Percentiles rank a stretch among this genome's conserved stretches.
Conservation (phyloP, 2,797 vertebrate species). For the Acanthopagrus latus region DNA sequence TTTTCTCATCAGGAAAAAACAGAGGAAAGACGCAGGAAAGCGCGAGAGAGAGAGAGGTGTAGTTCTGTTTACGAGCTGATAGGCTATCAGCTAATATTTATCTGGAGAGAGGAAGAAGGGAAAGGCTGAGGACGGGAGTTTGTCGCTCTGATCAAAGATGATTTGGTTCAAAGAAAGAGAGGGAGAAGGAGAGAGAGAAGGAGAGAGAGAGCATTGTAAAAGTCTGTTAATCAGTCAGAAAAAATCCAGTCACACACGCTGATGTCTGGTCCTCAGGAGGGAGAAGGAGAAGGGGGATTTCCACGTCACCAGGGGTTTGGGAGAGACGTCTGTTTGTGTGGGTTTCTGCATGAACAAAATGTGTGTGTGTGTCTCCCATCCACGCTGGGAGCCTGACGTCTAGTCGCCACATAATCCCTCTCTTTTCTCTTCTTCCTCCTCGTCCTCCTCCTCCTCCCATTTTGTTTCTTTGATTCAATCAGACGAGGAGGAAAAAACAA, state of each 20-base stretch:
- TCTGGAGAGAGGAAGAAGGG: constrained; percentile 49
- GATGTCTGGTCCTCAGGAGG: constrained; percentile 28
- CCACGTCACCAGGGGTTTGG: constrained; percentile 56
- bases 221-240: constrained; percentile 67
- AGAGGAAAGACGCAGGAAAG: constrained; percentile 21
- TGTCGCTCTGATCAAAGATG: constrained; percentile 69
- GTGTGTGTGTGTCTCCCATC: constrained; percentile 22
- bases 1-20: constrained; percentile 72
- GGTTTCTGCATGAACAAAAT: constrained; percentile 60
- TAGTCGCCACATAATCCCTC: constrained; percentile 57
- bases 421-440: constrained; percentile 29
- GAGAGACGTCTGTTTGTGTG: constrained; percentile 64
- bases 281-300: constrained; percentile 62
- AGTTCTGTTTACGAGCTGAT: constrained; percentile 48
- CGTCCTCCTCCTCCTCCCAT: background rate
- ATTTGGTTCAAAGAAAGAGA: constrained; percentile 32
- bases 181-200: background rate
- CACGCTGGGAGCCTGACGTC: constrained; percentile 34
- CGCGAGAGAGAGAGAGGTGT: background rate
- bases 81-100: constrained; percentile 47
- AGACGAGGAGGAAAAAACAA: background rate
- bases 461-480: constrained; percentile 39
- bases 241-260: constrained; percentile 13
- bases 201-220: constrained; percentile 41
- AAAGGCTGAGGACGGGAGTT: constrained; percentile 44